Percentiles rank a stretch among this genome's conserved stretches.
These are phyloP conservation scores for Betta splendens DNA, from an alignment of 2,797 vertebrate species.

Conservation along the genomic window DNA sequence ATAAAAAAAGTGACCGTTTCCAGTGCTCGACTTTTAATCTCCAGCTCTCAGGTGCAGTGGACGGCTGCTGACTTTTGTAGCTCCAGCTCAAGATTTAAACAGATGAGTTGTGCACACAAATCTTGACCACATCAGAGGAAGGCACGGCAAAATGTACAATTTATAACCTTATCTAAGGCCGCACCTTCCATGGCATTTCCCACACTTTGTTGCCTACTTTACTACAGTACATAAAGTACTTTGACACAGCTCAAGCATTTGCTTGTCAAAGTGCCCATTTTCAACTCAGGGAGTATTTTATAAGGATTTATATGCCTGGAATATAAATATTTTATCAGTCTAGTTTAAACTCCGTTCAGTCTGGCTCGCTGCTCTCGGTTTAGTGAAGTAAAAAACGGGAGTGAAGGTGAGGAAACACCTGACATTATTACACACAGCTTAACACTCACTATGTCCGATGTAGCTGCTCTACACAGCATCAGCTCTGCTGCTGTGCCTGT, in stretches of 20 bases:
- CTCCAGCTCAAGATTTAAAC: constrained; percentile 15
- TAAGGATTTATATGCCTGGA: constrained; percentile 21
- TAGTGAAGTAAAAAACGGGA: constrained; percentile 12
- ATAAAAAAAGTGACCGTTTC: constrained; percentile 1
- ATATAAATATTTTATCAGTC: constrained; percentile 44
- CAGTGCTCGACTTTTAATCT: constrained; percentile 21
- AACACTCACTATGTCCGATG: constrained; percentile 13
- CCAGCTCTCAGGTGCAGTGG: neutral
- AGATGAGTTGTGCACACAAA: constrained; percentile 20
- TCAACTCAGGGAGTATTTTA: constrained; percentile 12
- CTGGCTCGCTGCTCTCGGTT: constrained; percentile 28
- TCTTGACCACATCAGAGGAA: constrained; percentile 5
- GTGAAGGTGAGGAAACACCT: constrained; percentile 34
- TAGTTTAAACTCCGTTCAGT: constrained; percentile 19
- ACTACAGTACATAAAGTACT: constrained; percentile 26
- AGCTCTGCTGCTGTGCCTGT: constrained; percentile 11
- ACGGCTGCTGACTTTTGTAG: constrained; percentile 10
- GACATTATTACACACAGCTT: constrained; percentile 41
- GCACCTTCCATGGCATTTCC: constrained; percentile 2
- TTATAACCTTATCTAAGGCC: constrained; percentile 13
- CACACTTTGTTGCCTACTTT: constrained; percentile 1
- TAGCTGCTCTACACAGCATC: constrained; percentile 16
- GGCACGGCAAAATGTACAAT: constrained; percentile 26
- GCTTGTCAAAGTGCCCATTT: constrained; percentile 21
- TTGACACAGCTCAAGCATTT: constrained; percentile 16